Base-by-base conservation (phyloP, 2,797 vertebrate species). In the Nannoperca obscura region DNA sequence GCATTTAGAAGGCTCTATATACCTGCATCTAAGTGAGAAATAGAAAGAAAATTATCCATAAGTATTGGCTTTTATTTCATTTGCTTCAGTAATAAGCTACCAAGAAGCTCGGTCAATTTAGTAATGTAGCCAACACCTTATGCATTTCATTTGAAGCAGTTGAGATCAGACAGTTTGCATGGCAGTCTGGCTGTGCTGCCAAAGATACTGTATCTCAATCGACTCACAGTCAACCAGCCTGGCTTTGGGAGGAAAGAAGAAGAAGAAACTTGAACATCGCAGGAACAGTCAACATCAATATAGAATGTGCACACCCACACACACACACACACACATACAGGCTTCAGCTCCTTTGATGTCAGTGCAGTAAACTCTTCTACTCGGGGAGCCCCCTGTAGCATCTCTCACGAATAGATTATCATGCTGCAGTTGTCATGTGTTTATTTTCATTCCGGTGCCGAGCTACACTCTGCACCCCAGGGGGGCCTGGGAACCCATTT, bases 341-440 rank as follows among this genome's bases (percentile, higher is more conserved):
- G n/a, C 72, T 77, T 75, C 76, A 76, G 61, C 61, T 79, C 50
- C 90, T 95, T 95, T 95, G 93, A 95, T 93, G 92, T 92, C 77
- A 66, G 80, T 64, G 70, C 73, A 50, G 46, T 88, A 87, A 80
- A 87, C 85, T 80, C 67, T 52, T 62, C 69, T 71, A 80, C 82
- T 85, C 9, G 40, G 85, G 91, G 87, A 89, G 91, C 59, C 80
- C 82, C 86, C 81, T 81, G 72, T 80, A 90, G 87, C 89, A 85
- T 84, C 82, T 61, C 81, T 73, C 70, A 82, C 79, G 89, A 90
- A 90, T 91, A 88, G 81, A 91, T 94, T 91, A 92, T 86, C 73
- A 90, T 87, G 81, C 86, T 69, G 84, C 84, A 80, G 82, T 90
- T 86, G 87, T 87, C 79, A 58, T 88, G 82, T 80, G 87, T 90